Evolutionary conservation across 2,888 invertebrate species (phyloP), one percentile per base, ranked within the genome.

Genomic region (Glyphotaelius pellucidus): DNA sequence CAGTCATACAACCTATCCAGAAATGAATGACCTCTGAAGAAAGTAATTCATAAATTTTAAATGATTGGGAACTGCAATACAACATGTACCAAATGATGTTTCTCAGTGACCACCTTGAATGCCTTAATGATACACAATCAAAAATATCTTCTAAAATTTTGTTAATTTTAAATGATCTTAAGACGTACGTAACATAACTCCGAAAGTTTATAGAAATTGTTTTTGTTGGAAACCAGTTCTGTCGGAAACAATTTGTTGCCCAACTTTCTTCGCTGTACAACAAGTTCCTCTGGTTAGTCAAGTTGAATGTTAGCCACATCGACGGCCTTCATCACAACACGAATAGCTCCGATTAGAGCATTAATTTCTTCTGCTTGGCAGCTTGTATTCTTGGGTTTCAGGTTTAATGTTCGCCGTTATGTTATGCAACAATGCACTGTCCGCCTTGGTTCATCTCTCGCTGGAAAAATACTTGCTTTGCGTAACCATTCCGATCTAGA

Each of bases 241-340:
- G 25, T 25, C 83, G 35, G 32, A 83, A 35, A 83, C 35, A 31
- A 32, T 83, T 35, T 83, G 35, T 88, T 88, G 38, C 79, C 19
- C 79, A 88, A 88, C 88, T 19, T 79, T 31, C 88, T 67, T 35
- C 35, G 79, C 15, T 19, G 25, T 35, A 25, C 7, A 19, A 67
- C 83, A 25, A 15, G 83, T 83, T 31, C 19, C 35, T 35, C 52
- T 14, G 32, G 79, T 86, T 47, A 31, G 67, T 88, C 88, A 88
- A 88, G 88, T 88, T 88, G n/a, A 88, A 88, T 88, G 88, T 88
- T 88, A 79, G 25, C 31, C 52, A 84, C 31, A 85, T 35, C 38
- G 25, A 3, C 30, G 80, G 83, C 80, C 81, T 47, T 90, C 25
- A 30, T 86, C 30, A 15, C 31, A 83, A 15, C 83, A 52, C 83